These are phyloP conservation scores for Sula dactylatra DNA, from an alignment of 2,113 vertebrate genomes.

Conservation along the genomic window DNA sequence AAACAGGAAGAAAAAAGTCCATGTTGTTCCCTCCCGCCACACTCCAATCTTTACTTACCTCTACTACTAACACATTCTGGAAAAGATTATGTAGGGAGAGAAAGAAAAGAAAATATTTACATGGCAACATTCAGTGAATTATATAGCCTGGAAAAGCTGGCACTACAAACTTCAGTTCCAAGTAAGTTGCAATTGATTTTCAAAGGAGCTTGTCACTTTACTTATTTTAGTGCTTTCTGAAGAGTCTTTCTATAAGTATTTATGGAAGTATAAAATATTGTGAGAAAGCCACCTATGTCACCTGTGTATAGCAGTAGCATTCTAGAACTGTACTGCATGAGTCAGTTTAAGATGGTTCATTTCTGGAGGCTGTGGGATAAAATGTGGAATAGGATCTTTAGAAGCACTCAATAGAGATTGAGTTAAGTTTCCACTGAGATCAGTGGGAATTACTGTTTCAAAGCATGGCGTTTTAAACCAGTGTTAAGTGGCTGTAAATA, in stretches of 20 bases:
- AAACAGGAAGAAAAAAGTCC: not conserved
- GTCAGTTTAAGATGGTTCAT: not conserved
- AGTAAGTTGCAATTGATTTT: not conserved
- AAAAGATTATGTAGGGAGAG: not conserved
- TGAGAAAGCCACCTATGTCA: not conserved
- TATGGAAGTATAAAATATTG: not conserved
- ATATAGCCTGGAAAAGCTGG: not conserved
- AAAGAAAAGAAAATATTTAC: not conserved
- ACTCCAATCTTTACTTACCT: conserved; percentile 72
- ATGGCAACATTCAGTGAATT: not conserved
- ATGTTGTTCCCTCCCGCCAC: not conserved
- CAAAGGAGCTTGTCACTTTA: not conserved
- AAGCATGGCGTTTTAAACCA: not conserved
- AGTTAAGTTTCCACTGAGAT: not conserved
- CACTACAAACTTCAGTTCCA: not conserved
- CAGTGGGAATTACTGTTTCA: not conserved
- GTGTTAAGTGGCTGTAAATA: not conserved
- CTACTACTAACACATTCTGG: conserved; percentile 87
- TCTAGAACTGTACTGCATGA: not conserved
- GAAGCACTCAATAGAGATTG: not conserved
- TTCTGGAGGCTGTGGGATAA: not conserved
- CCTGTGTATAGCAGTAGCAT: not conserved
- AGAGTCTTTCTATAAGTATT: not conserved
- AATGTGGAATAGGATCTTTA: not conserved
- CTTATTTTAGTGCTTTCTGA: not conserved